A percentile compares a stretch with the other conserved stretches of the same genome.
Evolutionary conservation across 64 coral and sea anemone genomes (phyloP).

Genomic region (Dendrophyllia cribrosa): DNA sequence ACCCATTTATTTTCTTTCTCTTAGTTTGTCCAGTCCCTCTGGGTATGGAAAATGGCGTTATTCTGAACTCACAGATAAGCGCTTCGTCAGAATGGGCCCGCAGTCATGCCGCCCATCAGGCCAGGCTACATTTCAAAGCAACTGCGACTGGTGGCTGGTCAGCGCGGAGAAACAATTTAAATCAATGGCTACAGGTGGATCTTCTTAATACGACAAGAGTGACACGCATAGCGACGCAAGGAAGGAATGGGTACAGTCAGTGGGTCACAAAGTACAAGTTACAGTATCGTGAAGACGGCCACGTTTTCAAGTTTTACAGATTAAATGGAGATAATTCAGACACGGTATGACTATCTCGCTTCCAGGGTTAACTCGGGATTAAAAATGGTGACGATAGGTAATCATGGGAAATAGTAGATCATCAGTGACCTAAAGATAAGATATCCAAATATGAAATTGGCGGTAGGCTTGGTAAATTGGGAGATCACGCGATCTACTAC

Average conservation of each 20-base stretch:
- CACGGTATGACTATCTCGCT: background rate
- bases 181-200: conserved; percentile 29
- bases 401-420: too few relatives aligned
- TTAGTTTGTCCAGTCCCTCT: background rate
- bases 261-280: conserved; percentile 45
- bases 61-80: background rate
- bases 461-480: too few relatives aligned
- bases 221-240: conserved; percentile 7
- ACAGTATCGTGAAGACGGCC: background rate
- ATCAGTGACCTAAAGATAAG: too few relatives aligned
- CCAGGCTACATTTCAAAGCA: background rate
- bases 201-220: background rate
- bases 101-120: background rate
- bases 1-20: background rate
- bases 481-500: too few relatives aligned
- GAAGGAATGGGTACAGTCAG: background rate
- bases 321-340: conserved; percentile 10
- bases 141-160: background rate
- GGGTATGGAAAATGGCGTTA: conserved; percentile 9
- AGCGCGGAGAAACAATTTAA: background rate
- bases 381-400: too few relatives aligned
- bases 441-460: too few relatives aligned
- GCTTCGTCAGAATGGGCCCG: background rate
- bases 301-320: background rate
- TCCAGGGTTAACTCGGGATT: too few relatives aligned